phyloP scores from a whole-genome alignment of 2,797 vertebrate species.

The Sebastes taczanowskii region DNA sequence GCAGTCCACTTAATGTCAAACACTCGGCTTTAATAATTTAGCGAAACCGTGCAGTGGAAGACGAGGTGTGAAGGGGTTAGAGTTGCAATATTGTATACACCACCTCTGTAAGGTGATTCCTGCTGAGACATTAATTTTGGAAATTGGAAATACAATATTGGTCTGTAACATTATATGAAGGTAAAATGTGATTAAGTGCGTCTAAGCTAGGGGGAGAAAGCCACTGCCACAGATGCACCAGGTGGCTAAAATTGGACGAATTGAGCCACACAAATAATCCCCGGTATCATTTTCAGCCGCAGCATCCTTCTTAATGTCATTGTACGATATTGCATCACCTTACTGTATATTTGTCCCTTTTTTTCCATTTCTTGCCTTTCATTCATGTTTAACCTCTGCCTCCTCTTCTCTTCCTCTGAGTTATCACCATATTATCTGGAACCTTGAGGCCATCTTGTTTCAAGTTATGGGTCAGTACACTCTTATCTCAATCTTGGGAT shows the following conservation, averaged over 20 bases:
- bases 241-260: constrained; percentile 43
- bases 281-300: constrained; percentile 55
- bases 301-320: constrained; percentile 40
- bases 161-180: constrained; percentile 51
- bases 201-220: constrained; percentile 1
- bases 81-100: constrained; percentile 39
- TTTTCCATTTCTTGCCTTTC: constrained; percentile 17
- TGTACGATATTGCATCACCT: constrained; percentile 3
- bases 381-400: constrained; percentile 29
- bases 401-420: constrained; percentile 26
- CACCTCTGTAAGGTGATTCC: constrained; percentile 46
- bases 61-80: constrained; percentile 33
- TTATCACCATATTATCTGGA: constrained; percentile 53
- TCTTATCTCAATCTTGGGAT: constrained; percentile 60
- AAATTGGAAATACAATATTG: constrained; percentile 55
- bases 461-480: constrained; percentile 52
- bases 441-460: constrained; percentile 66
- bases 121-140: constrained; percentile 58
- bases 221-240: constrained; percentile 13
- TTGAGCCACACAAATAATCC: constrained; percentile 33
- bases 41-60: constrained; percentile 20
- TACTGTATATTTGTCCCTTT: constrained; percentile 8
- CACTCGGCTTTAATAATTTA: constrained; percentile 36
- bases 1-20: constrained; percentile 20
- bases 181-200: constrained; percentile 42